Evolutionary conservation across 2,888 invertebrate genomes (phyloP), one percentile per base, ranked within the genome.

Genomic region (Fissipunctia ypsillon): DNA sequence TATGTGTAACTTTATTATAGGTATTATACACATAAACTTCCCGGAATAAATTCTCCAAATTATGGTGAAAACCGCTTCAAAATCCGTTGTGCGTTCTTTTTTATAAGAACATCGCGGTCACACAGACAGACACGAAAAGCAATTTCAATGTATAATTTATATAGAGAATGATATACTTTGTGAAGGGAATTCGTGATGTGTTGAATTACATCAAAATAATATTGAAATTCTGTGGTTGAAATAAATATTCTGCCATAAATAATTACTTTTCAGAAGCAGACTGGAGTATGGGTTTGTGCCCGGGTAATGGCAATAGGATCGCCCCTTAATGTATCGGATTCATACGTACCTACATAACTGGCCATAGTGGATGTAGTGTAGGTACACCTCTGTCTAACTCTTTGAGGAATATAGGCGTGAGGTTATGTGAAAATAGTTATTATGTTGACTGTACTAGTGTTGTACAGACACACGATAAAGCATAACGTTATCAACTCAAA

Each of bases 401-500:
- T 6, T 35, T 6, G 35, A 6, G 6, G 35, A 35, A 35, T 35
- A 35, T 6, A 35, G 35, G 35, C 35, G 35, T 35, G n/a, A n/a
- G n/a, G n/a, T n/a, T n/a, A n/a, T n/a, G n/a, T n/a, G n/a, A n/a
- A n/a, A n/a, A n/a, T n/a, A n/a, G n/a, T n/a, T n/a, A n/a, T n/a
- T n/a, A n/a, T 35, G 35, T 35, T 35, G 35, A 35, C 35, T 35
- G 35, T 35, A 35, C 35, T 35, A 4, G n/a, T n/a, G n/a, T n/a
- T 50, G n/a, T n/a, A 50, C n/a, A 12, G 12, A 50, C 12, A 50
- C 43, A 45, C 65, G 50, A 57, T 52, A 66, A 69, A 54, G 22
- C 59, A 35, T 50, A 22, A 64, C 59, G 63, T 78, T 66, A 57
- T 64, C 52, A 70, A 75, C 69, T 59, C 56, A 25, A 74, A n/a